These are phyloP conservation scores for Catostomus latipinnis DNA, from an alignment of 2,797 vertebrate genomes.

Conservation along the genomic window DNA sequence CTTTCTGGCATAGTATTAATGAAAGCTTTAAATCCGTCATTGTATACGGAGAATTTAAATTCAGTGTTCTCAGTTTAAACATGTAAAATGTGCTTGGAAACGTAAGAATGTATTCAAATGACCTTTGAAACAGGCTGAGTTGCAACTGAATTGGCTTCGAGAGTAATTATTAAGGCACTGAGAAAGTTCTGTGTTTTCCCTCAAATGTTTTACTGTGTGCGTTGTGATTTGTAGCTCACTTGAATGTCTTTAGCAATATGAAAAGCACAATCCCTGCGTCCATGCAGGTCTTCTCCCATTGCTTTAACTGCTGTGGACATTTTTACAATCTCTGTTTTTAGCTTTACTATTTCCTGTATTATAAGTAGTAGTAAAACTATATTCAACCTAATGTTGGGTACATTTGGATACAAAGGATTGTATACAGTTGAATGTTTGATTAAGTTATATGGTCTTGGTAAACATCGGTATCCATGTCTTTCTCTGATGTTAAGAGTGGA, in stretches of 20 bases:
- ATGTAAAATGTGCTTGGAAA: too few species aligned
- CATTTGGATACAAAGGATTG: not conserved
- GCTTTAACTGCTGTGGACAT: conserved; percentile 77
- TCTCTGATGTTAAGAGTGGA: too few species aligned
- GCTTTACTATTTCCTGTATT: conserved; percentile 70
- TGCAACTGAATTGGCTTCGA: too few species aligned
- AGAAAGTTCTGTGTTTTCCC: too few species aligned
- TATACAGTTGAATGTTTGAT: not conserved
- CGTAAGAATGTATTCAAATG: too few species aligned
- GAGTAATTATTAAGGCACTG: too few species aligned
- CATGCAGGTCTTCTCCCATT: conserved; percentile 61
- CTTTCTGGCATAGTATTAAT: not conserved
- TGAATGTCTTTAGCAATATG: conserved; percentile 55
- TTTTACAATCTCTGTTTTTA: conserved; percentile 77
- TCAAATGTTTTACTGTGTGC: conserved; percentile 21
- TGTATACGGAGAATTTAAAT: too few species aligned
- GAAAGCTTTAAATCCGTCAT: not conserved
- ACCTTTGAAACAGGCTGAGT: too few species aligned
- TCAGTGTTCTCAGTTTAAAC: too few species aligned
- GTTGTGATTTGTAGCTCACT: conserved; percentile 60
- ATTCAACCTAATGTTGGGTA: conserved; percentile 22
- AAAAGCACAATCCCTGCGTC: conserved; percentile 73
- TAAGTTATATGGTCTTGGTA: not conserved
- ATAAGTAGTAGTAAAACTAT: conserved; percentile 64
- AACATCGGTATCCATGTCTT: not conserved